Percentiles rank a stretch among this genome's conserved stretches.
These are phyloP conservation scores for Xanthostigma xanthostigma DNA, from an alignment of 2,888 invertebrate genomes.

Conservation along the genomic window DNA sequence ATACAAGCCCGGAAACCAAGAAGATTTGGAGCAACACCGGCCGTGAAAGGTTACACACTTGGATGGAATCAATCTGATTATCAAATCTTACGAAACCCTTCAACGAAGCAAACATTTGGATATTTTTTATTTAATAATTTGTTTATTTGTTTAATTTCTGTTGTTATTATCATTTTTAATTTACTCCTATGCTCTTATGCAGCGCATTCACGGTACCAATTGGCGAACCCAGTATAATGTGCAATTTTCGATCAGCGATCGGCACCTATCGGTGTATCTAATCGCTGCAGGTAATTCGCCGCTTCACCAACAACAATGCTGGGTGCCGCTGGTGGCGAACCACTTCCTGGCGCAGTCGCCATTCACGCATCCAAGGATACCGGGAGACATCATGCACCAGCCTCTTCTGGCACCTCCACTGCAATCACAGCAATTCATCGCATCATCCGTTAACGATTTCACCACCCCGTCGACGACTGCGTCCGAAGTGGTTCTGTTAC, in stretches of 20 bases:
- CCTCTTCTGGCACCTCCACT: conserved; percentile 4
- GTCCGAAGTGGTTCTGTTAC: too few species aligned
- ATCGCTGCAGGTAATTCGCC: conserved; percentile 30
- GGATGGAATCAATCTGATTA: too few species aligned
- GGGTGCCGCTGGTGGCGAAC: conserved; percentile 56
- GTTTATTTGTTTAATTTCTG: neutral
- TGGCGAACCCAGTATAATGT: too few species aligned
- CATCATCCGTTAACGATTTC: neutral
- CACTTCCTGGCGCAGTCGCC: conserved; percentile 58
- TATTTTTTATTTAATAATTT: neutral
- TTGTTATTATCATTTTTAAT: neutral
- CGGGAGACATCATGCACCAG: conserved; percentile 21
- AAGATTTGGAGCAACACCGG: too few species aligned
- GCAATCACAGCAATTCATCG: conserved; percentile 23
- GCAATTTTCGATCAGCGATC: too few species aligned
- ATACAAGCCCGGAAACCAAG: too few species aligned
- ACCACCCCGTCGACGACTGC: neutral
- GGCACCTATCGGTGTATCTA: conserved; percentile 4
- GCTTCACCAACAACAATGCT: conserved; percentile 39
- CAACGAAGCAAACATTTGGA: too few species aligned
- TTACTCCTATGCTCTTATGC: neutral
- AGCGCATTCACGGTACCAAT: too few species aligned
- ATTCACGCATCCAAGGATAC: conserved; percentile 30
- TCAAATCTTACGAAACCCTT: too few species aligned
- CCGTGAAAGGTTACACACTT: too few species aligned